These are phyloP conservation scores for Protonibea diacanthus DNA, from an alignment of 2,797 vertebrate species.

Conservation along the genomic window DNA sequence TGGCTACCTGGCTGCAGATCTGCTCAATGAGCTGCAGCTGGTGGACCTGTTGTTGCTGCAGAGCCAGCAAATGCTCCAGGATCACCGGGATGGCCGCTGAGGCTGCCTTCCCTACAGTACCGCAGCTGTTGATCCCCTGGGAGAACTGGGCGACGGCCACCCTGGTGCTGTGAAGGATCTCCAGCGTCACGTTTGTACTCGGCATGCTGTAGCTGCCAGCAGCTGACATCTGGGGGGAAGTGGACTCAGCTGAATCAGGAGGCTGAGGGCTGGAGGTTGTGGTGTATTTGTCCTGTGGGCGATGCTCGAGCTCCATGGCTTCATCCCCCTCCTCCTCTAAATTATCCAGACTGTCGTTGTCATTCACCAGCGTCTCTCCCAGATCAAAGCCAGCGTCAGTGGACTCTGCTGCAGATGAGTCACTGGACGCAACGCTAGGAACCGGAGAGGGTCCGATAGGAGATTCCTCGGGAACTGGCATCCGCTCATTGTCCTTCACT, in stretches of 20 bases:
- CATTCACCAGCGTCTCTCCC: slow-evolving; percentile 75
- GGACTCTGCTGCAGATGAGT: slow-evolving; percentile 87
- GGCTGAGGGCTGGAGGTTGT: slow-evolving; percentile 66
- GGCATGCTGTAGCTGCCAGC: slow-evolving; percentile 87
- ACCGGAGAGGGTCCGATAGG: slow-evolving; percentile 86
- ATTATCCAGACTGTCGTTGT: slow-evolving; percentile 81
- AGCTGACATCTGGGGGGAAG: slow-evolving; percentile 81
- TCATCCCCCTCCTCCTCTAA: slow-evolving; percentile 82
- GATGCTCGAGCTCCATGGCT: slow-evolving; percentile 89
- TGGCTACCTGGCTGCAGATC: slow-evolving; percentile 96
- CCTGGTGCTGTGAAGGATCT: slow-evolving; percentile 96
- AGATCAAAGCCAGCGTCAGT: slow-evolving; percentile 83
- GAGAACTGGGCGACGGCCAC: slow-evolving; percentile 99
- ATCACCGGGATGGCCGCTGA: slow-evolving; percentile 93
- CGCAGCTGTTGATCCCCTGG: slow-evolving; percentile 81
- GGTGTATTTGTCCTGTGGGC: slow-evolving; percentile 78
- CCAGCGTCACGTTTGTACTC: slow-evolving; percentile 95
- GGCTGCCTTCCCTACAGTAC: slow-evolving; percentile 75
- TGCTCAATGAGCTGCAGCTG: slow-evolving; percentile 99
- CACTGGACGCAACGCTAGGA: slow-evolving; percentile 86
- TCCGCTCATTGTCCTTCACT: slow-evolving; percentile 87
- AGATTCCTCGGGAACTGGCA: slow-evolving; percentile 81
- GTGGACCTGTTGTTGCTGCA: slow-evolving; percentile 98
- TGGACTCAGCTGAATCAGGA: slow-evolving; percentile 76
- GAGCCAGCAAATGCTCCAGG: slow-evolving; percentile 94